phyloP scores from a whole-genome alignment of 2,888 invertebrate species.

The Kryphioiulus occultus region DNA sequence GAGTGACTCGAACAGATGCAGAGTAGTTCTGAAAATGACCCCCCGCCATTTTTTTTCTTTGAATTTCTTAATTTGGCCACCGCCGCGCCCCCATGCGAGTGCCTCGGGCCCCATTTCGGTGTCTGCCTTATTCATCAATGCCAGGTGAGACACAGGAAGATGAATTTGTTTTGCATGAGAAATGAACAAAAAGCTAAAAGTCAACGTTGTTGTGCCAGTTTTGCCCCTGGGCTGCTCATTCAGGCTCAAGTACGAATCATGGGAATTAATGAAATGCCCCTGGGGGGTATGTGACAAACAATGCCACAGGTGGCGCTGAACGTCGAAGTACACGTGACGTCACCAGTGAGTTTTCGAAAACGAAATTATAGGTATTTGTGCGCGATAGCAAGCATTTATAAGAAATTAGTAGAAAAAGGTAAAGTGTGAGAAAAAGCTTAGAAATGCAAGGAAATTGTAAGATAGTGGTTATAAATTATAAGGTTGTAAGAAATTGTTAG shows the following conservation, averaged over 20 bases:
- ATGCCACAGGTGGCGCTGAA: too few relatives aligned
- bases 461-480: too few relatives aligned
- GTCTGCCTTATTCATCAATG: slow-evolving; percentile 5
- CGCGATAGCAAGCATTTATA: too few relatives aligned
- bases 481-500: too few relatives aligned
- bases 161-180: neutral
- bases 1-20: too few relatives aligned
- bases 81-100: neutral
- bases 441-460: too few relatives aligned
- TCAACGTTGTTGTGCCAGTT: neutral
- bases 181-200: neutral
- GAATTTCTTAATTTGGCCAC: neutral
- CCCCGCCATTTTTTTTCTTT: neutral
- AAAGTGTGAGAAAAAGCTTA: too few relatives aligned
- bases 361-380: too few relatives aligned
- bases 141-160: slow-evolving; percentile 20
- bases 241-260: neutral
- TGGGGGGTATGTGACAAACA: neutral
- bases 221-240: neutral
- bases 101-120: neutral
- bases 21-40: neutral
- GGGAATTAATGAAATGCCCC: slow-evolving; percentile 18
- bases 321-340: too few relatives aligned
- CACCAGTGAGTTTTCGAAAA: too few relatives aligned
- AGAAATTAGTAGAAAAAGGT: too few relatives aligned